Evolutionary conservation across 2,797 vertebrate species (phyloP), one percentile per base, ranked within the genome.

Genomic region (Botia almorhae): DNA sequence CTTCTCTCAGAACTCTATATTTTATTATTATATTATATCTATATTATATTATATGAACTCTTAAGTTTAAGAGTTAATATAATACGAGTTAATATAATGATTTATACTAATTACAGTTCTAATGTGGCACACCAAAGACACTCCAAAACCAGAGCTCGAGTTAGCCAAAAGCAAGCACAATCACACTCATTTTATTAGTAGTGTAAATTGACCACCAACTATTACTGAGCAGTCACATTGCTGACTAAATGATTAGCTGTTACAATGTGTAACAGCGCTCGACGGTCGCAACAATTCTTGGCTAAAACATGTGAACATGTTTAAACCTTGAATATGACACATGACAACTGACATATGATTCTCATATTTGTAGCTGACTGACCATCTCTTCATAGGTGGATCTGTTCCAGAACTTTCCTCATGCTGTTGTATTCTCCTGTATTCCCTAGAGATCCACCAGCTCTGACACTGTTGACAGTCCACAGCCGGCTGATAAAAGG

Each of bases 191-290:
- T 29, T 29, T 29, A 29, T 29, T 29, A 29, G 4, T 29, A 29
- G 4, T 29, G 29, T 29, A 29, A 29, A 29, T 29, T 29, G 29
- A 93, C 93, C 87, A 92, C 91, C 92, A 92, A 93, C 29, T 29
- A 91, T 90, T 90, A 91, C 90, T 89, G 83, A 91, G 70, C 36
- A 79, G 29, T 75, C 81, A 81, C 65, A 23, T 16, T 70, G 63
- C 58, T 63, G 68, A 77, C 69, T 50, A 23, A 84, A 76, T 72
- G 81, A 76, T 67, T 68, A 46, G 65, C 43, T 39, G n/a, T 58
- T 67, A 60, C 43, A 29, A 61, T 29, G 29, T 29, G 29, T 29
- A 29, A 29, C 4, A 29, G 29, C 29, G 4, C 29, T 29, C 29
- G 4, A 29, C 29, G 4, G 29, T 4, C 29, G 2, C 29, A 29